Base-by-base conservation (phyloP, 30 jellyfish, hydroid and myxozoan genomes). In the Clytia hemisphaerica region DNA sequence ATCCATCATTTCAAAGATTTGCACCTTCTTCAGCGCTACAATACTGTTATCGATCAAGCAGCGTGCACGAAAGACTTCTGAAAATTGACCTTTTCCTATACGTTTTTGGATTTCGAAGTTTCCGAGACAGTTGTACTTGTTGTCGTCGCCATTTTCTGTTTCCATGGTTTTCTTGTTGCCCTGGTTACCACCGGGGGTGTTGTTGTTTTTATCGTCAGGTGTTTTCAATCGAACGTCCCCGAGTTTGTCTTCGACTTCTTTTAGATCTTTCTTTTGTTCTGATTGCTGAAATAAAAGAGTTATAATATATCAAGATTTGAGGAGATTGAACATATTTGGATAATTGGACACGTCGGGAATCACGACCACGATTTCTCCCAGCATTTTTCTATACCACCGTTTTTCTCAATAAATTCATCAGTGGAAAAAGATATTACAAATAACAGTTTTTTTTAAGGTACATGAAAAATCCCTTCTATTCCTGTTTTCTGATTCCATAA, bases 1-100 rank as follows among this genome's bases (percentile, higher is more conserved):
- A 37, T 91, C 99, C 99, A 91, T 91, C 38, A 91, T 91, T 36
- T 91, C 96, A 77, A 91, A 91, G 19, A 91, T 91, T 83, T 89
- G 94, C 18, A 89, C 93, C 46, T 80, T 89, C 29, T 89, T 89
- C 62, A 89, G 58, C 37, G 98, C 98, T 28, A 89, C 98, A 3
- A 89, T 80, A 40, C 85, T 80, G 76, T 80, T 80, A 54, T 82
- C 95, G 36, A 89, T 69, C 9, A 69, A 74, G 46, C 95, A 81
- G 25, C 88, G 72, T 15, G 95, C 98, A 30, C 97, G 73, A 58
- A 73, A 88, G 4, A 89, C 98, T 54, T 89, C 94, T 5, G 98
- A 89, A 42, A 89, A 89, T 37, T 89, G 98, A 29, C 98, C 98
- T 57, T 82, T 89, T 24, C 98, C 98, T 67, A 89, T 89, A 26